A percentile compares a stretch with the other conserved stretches of the same genome.
These are phyloP conservation scores for Gobio occitaniae DNA, from an alignment of 2,797 vertebrate species.

Conservation along the genomic window DNA sequence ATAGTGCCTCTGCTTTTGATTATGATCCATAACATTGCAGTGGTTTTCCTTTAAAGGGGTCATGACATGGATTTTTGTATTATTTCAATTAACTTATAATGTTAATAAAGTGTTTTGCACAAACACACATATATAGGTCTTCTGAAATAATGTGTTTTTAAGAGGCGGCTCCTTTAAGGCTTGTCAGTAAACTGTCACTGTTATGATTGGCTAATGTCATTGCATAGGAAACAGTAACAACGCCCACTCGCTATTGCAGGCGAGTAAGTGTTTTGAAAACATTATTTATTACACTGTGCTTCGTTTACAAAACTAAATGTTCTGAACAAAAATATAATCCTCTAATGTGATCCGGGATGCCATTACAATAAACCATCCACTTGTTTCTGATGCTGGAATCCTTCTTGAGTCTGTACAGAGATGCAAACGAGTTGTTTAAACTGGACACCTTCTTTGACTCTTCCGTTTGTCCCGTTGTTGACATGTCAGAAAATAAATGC, in stretches of 20 bases:
- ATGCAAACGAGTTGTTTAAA: neutral
- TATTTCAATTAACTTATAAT: neutral
- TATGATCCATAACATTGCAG: conserved; percentile 36
- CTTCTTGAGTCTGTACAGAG: neutral
- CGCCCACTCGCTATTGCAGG: neutral
- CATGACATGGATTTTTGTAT: neutral
- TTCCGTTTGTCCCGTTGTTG: neutral
- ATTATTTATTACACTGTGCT: neutral
- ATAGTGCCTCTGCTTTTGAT: neutral
- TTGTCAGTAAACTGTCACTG: neutral
- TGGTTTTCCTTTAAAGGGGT: neutral
- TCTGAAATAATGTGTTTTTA: neutral
- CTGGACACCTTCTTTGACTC: too few species aligned
- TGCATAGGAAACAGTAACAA: neutral
- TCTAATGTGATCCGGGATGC: neutral
- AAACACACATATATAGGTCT: too few species aligned
- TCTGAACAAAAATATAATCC: neutral
- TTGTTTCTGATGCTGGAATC: neutral
- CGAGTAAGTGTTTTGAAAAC: neutral
- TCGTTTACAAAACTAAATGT: neutral
- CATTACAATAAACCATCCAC: neutral
- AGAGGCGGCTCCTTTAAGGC: neutral
- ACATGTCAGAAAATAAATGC: neutral
- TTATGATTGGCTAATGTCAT: neutral
- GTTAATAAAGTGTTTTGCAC: neutral